Evolutionary conservation across 2,797 vertebrate species (phyloP), one percentile per base, ranked within the genome.

Genomic region (Hoplostethus atlanticus): DNA sequence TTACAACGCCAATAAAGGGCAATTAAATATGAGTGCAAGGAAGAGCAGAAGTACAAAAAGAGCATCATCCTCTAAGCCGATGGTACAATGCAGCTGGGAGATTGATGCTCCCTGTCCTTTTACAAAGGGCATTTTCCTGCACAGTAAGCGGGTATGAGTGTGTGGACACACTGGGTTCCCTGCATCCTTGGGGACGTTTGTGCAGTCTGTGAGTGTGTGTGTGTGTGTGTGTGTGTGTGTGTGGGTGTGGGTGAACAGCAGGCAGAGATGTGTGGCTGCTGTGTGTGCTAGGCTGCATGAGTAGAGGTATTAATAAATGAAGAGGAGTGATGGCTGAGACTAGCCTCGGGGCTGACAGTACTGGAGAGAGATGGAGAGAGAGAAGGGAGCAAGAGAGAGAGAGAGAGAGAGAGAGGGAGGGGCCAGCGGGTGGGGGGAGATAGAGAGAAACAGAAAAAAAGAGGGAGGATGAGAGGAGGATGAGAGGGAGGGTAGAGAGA

Each of bases 261-360:
- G 71, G 70, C 64, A 61, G 65, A 80, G 77, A 80, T 84, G 84
- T 64, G 76, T 72, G 82, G 87, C 69, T 65, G 81, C 76, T 84
- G 85, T 84, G 85, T 83, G 88, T 73, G 79, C 83, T 70, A 42
- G 76, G 74, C 87, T 89, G 85, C 82, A 87, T 85, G 85, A 89
- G 89, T 84, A 87, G 84, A 91, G 86, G 91, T 91, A 92, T 91
- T 93, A 92, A 93, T 93, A 93, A 93, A 93, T 92, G 90, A 93
- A 92, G 87, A 90, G 89, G 88, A 90, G 91, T 90, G 91, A 92
- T 91, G 90, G 90, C 87, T 90, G 88, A 92, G 88, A 86, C 85
- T 89, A 64, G 87, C 87, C 88, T 83, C 65, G 76, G 83, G 89
- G 88, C 85, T 90, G 89, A 92, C 87, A 89, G 90, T 78, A 73